Conservation (phyloP, 2,888 invertebrate species). For the Anagyrus pseudococci region DNA sequence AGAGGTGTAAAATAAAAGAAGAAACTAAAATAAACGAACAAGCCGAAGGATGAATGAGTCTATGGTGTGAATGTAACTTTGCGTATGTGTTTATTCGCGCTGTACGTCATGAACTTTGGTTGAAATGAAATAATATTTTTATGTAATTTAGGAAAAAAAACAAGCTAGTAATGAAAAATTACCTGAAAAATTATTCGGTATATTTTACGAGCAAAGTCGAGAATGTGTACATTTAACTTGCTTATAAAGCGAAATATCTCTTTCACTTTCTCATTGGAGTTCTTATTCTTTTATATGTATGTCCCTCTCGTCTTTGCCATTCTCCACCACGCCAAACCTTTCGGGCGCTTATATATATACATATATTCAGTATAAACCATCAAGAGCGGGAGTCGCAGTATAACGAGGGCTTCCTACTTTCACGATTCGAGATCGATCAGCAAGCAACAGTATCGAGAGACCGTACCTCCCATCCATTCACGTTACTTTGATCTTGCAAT, state of each 20-base stretch:
- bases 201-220: too few relatives aligned
- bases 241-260: neutral
- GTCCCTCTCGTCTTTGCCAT: conserved; percentile 3
- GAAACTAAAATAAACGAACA: too few relatives aligned
- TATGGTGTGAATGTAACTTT: too few relatives aligned
- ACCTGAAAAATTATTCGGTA: too few relatives aligned
- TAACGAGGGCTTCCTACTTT: conserved; percentile 54
- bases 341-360: neutral
- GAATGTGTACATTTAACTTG: too few relatives aligned
- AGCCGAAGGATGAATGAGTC: too few relatives aligned
- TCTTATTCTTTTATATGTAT: neutral
- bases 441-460: conserved; percentile 2
- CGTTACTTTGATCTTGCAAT: conserved; percentile 37
- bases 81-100: too few relatives aligned
- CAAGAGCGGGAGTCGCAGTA: neutral
- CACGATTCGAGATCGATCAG: conserved; percentile 46
- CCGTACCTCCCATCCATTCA: conserved; percentile 35
- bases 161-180: too few relatives aligned
- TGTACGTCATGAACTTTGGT: too few relatives aligned
- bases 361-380: neutral
- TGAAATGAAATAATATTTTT: too few relatives aligned
- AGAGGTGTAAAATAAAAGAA: too few relatives aligned
- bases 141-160: too few relatives aligned
- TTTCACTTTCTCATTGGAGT: neutral
- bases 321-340: neutral